Evolutionary conservation across 1,140 invertebrate species (phyloP), one percentile per base, ranked within the genome.

Genomic region (Mylabris phalerata): DNA sequence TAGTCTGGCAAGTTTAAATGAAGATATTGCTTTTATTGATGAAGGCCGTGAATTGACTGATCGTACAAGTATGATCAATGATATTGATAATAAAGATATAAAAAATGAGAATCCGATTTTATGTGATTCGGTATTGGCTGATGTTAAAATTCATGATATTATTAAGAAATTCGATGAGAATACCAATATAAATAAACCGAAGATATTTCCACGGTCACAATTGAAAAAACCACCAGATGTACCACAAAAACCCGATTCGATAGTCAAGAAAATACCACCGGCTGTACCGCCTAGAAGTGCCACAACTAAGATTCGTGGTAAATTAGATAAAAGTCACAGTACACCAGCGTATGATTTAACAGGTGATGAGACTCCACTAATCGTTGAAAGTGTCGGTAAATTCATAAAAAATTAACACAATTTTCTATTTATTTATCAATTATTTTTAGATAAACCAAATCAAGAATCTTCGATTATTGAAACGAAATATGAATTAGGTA

Each of bases 301-400:
- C 10, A 66, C 64, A 9, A 68, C 58, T 19, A 68, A 75, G 67
- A 60, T 73, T 66, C 60, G 77, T 79, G 42, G 85, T 77, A 42
- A 79, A 43, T 73, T 89, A 42, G 87, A 90, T 73, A 89, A 89
- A 73, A 87, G 84, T 65, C 81, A 86, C 67, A 89, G 86, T 59
- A 88, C 86, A 3, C 87, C 87, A 0, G 84, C 85, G 0, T 89
- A 89, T 72, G 86, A 89, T 72, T 78, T 83, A 62, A 79, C 77
- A 2, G 76, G 78, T 9, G 67, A 66, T 38, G 52, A 60, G 19
- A 47, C 58, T n/a, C 47, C 58, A 7, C 39, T 54, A 32, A 13
- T 54, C 1, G 47, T 58, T 19, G 63, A 59, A n/a, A 57, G 42
- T 13, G 51, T 50, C 19, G 48, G 44, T n/a, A 48, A 48, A 25